A percentile compares a stretch with the other conserved stretches of the same genome.
Evolutionary conservation across 1,140 invertebrate genomes (phyloP).

Genomic region (Phortica variegata): DNA sequence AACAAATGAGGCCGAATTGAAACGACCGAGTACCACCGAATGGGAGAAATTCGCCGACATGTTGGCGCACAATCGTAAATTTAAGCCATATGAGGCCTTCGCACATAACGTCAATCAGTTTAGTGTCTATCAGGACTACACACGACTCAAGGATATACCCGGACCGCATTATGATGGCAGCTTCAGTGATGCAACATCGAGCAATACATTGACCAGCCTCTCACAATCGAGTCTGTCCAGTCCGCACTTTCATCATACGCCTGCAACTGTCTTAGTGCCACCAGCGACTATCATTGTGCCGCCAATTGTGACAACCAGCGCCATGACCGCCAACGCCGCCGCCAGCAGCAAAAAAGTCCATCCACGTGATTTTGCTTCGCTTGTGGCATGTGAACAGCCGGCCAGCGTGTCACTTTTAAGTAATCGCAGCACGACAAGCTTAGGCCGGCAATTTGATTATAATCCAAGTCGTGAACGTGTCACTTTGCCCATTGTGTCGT

Average conservation of each 20-base stretch:
- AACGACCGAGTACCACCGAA: slow-evolving; percentile 41
- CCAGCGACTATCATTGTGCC: neutral
- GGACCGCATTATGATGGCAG: slow-evolving; percentile 31
- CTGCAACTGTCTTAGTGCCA: slow-evolving; percentile 16
- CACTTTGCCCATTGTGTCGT: slow-evolving; percentile 19
- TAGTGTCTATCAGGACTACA: slow-evolving; percentile 45
- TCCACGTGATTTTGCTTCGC: slow-evolving; percentile 43
- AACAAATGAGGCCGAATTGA: neutral
- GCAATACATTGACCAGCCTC: slow-evolving; percentile 35
- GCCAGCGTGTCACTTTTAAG: slow-evolving; percentile 32
- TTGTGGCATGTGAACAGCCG: slow-evolving; percentile 39
- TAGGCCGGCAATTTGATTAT: slow-evolving; percentile 36
- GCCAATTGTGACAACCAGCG: neutral
- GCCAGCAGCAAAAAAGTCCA: slow-evolving; percentile 13
- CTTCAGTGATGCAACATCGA: slow-evolving; percentile 24
- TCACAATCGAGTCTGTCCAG: slow-evolving; percentile 39
- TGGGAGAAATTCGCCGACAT: slow-evolving; percentile 50
- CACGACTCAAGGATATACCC: slow-evolving; percentile 34
- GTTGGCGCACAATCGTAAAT: slow-evolving; percentile 37
- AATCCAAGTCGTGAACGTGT: slow-evolving; percentile 43
- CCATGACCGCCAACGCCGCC: slow-evolving; percentile 2
- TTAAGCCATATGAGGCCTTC: slow-evolving; percentile 44
- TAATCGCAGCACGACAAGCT: slow-evolving; percentile 27
- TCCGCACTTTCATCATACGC: slow-evolving; percentile 27
- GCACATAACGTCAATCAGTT: slow-evolving; percentile 30